Evolutionary conservation across 2,113 vertebrate genomes (phyloP).

Genomic region (Tupaia tana): DNA sequence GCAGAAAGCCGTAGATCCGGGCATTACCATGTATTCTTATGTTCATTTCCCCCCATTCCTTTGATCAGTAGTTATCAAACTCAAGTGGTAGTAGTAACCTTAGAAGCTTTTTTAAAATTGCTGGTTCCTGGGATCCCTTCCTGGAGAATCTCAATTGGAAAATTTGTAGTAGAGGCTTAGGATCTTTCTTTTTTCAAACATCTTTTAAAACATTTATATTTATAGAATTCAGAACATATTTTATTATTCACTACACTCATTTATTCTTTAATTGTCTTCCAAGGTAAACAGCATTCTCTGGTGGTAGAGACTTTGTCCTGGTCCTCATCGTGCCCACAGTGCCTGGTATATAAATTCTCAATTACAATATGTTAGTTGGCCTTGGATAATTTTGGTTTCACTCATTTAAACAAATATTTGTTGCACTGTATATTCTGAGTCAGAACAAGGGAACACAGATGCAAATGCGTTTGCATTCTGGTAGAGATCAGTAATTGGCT

Average conservation of each 20-base stretch:
- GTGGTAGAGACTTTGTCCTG: background rate
- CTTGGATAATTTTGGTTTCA: background rate
- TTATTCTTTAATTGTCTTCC: background rate
- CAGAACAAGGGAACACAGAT: background rate
- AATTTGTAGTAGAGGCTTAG: background rate
- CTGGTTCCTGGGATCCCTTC: background rate
- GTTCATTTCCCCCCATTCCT: background rate
- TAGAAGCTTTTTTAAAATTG: background rate
- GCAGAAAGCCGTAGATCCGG: background rate
- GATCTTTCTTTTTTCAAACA: background rate
- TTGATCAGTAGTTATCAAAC: background rate
- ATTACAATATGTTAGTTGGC: constrained; percentile 2
- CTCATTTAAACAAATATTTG: constrained; percentile 31
- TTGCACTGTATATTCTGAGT: background rate
- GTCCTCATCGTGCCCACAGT: background rate
- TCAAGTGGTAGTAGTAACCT: background rate
- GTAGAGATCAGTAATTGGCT: background rate
- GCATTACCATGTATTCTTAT: background rate
- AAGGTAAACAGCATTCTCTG: background rate
- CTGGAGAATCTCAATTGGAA: constrained; percentile 13
- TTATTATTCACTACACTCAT: background rate
- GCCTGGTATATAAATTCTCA: background rate
- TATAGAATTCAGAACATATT: background rate
- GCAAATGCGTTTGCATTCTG: background rate
- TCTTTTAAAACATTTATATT: background rate